A percentile compares a stretch with the other conserved stretches of the same genome.
phyloP scores from a whole-genome alignment of 2,888 invertebrate species.

The Synergus itoensis region DNA sequence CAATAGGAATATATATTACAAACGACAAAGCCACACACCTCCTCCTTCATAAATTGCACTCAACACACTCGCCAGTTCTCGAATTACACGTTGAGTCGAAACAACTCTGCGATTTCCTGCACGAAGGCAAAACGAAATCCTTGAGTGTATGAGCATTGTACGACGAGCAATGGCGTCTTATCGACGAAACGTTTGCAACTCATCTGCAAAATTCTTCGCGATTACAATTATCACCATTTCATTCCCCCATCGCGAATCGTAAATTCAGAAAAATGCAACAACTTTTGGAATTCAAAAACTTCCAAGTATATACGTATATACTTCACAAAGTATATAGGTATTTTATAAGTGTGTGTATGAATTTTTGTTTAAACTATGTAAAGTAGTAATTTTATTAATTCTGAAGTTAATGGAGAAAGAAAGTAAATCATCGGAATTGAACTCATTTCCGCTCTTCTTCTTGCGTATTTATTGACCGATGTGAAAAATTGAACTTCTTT shows the following conservation, averaged over 20 bases:
- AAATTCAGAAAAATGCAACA: neutral
- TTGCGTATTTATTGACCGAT: neutral
- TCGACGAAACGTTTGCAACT: neutral
- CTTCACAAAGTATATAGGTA: neutral
- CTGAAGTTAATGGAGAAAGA: neutral
- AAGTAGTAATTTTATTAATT: neutral
- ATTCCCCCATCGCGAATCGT: neutral
- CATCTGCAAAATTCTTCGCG: neutral
- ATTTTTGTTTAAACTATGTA: too few species aligned
- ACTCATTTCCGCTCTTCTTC: neutral
- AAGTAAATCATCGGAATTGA: neutral
- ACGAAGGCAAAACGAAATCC: constrained; percentile 34
- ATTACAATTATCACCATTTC: neutral
- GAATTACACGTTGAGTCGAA: constrained; percentile 38
- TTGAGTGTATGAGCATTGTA: neutral
- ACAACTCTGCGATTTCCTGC: constrained; percentile 37
- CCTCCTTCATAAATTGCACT: constrained; percentile 33
- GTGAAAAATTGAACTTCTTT: neutral
- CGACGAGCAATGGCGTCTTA: constrained; percentile 17
- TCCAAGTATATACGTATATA: neutral
- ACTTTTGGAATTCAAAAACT: neutral
- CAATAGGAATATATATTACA: constrained; percentile 8
- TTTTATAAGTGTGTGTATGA: neutral
- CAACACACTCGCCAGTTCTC: constrained; percentile 33
- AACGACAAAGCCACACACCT: constrained; percentile 35